These are phyloP conservation scores for Oscheius sp. DNA, from an alignment of 2,888 invertebrate genomes.

Conservation along the genomic window DNA sequence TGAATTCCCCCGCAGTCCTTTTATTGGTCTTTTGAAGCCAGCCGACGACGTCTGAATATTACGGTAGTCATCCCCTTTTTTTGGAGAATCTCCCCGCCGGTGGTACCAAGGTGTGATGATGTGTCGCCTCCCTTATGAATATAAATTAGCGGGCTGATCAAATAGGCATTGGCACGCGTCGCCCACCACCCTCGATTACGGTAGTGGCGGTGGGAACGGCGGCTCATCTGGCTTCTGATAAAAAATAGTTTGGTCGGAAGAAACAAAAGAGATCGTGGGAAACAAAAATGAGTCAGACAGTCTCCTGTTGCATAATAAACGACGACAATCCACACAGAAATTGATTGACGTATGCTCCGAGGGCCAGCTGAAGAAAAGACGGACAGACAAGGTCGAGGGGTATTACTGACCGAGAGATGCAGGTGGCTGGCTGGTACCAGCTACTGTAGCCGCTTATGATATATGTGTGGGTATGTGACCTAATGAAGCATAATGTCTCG, in stretches of 20 bases:
- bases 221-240: not conserved
- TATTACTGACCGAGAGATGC: constrained; percentile 3
- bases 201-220: constrained; percentile 24
- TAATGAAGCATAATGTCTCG: constrained; percentile 13
- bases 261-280: constrained; percentile 9
- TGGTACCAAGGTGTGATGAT: constrained; percentile 25
- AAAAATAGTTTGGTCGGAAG: constrained; percentile 21
- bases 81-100: not conserved
- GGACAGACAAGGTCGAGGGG: constrained; percentile 32
- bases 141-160: constrained; percentile 39
- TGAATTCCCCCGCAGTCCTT: constrained; percentile 4
- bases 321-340: constrained; percentile 4
- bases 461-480: not conserved
- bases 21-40: constrained; percentile 7
- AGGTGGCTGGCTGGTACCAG: constrained; percentile 26
- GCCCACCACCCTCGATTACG: constrained; percentile 15
- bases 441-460: not conserved
- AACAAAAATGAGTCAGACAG: not conserved
- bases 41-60: not conserved
- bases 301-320: constrained; percentile 19
- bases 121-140: constrained; percentile 30
- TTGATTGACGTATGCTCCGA: constrained; percentile 29
- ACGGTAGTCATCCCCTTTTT: too few relatives aligned
- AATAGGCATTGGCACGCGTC: constrained; percentile 23
- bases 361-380: constrained; percentile 32